Base-by-base conservation (phyloP, 2,888 invertebrate genomes). In the Zygothrica quintamaculata region DNA sequence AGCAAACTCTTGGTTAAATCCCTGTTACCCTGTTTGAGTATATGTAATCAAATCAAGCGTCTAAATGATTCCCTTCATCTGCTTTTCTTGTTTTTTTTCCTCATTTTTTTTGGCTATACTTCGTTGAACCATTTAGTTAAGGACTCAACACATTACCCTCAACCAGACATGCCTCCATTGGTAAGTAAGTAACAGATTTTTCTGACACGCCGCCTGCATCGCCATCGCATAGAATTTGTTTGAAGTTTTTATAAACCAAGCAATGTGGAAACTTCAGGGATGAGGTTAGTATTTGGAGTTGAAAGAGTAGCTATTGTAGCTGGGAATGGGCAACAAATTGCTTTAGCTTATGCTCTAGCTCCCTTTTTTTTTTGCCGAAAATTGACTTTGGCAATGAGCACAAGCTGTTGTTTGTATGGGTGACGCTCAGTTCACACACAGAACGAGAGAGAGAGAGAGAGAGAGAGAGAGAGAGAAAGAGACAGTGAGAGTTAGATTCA, bases 171-270 rank as follows among this genome's bases (percentile, higher is more conserved):
- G 50, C 52, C 52, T 29, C 51, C 51, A 64, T 48, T 59, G 55
- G 46, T 53, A 60, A 67, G 68, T 65, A 59, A 78, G 89, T 88
- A 89, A 89, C 89, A 89, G 70, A 88, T 89, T 89, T 89, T 89
- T 80, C 75, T 88, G 89, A 89, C 89, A 84, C 81, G 64, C 73
- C 52, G 79, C 66, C 77, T 55, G 67, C 72, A 67, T 70, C 69
- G 68, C 61, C 77, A 57, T 65, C 59, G 66, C 53, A 74, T 53
- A 46, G 74, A 65, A 79, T 77, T 82, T 76, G 82, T 77, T 82
- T 74, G 73, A 81, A 82, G 74, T 82, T 82, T 77, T 68, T 68
- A 61, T 76, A 77, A 72, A 52, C 50, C 73, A 47, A 44, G 53
- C 57, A 57, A 48, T 16, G 47, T 39, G 22, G 48, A 16, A 36